phyloP scores from a whole-genome alignment of 2,113 vertebrate genomes.

The Delphinus delphis region DNA sequence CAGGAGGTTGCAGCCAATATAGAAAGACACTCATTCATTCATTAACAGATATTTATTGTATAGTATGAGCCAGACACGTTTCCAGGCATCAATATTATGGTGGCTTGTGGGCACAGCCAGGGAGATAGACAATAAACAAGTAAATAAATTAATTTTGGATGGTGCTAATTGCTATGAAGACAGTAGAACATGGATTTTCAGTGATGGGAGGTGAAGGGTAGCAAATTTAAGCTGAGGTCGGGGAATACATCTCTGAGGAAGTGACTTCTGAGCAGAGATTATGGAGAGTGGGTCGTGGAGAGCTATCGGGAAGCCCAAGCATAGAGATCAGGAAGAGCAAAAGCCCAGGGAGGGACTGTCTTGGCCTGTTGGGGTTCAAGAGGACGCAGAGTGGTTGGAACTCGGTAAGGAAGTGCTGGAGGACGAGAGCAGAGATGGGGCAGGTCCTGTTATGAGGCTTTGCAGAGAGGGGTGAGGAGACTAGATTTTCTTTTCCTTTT shows the following conservation, averaged over 20 bases:
- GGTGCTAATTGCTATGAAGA: background rate
- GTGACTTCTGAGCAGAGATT: background rate
- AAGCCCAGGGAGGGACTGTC: background rate
- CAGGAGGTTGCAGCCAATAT: background rate
- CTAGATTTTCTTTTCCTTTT: background rate
- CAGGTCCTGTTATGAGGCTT: background rate
- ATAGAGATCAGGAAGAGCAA: no score
- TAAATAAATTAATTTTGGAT: background rate
- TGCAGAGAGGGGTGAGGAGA: background rate
- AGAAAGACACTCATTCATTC: background rate
- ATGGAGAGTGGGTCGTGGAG: accelerated
- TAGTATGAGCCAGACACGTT: background rate
- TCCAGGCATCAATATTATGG: background rate
- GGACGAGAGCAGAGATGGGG: background rate
- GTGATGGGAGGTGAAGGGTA: background rate
- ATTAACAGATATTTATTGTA: background rate
- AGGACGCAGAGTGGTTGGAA: background rate
- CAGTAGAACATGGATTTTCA: background rate
- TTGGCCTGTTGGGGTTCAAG: background rate
- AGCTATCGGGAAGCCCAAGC: background rate
- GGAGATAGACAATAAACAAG: background rate
- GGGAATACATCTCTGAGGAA: background rate
- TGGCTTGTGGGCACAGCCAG: background rate
- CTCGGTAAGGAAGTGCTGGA: background rate
- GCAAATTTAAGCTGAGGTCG: background rate